Conservation (phyloP, 1,140 invertebrate genomes). For the Cotesia glomerata region DNA sequence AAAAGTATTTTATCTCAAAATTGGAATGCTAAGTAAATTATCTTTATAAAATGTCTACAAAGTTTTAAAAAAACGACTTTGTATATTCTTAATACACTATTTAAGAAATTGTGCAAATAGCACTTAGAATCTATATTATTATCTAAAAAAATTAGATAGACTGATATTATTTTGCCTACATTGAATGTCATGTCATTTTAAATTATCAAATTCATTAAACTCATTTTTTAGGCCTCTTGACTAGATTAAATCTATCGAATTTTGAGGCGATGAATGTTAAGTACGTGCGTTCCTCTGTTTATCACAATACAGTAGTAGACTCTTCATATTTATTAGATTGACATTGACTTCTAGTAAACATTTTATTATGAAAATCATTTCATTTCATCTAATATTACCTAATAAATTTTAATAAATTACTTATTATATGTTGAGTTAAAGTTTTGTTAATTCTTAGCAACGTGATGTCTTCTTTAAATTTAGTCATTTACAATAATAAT, state of each 20-base stretch:
- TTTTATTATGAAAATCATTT: too few relatives aligned
- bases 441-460: too few relatives aligned
- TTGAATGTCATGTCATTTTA: too few relatives aligned
- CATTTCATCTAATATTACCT: neutral
- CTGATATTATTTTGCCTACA: too few relatives aligned
- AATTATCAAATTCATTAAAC: too few relatives aligned
- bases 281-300: slow-evolving; percentile 27
- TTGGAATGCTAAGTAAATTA: neutral
- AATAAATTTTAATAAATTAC: neutral
- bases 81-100: too few relatives aligned
- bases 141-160: too few relatives aligned
- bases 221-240: neutral
- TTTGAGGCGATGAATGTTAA: slow-evolving; percentile 10
- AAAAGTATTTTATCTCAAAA: neutral
- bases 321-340: neutral
- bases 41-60: neutral
- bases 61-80: neutral
- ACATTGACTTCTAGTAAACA: too few relatives aligned
- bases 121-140: too few relatives aligned
- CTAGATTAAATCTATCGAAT: neutral
- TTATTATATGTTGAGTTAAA: neutral
- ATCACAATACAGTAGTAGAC: slow-evolving; percentile 31
- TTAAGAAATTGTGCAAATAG: too few relatives aligned
- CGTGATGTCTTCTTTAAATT: too few relatives aligned
- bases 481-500: neutral